Evolutionary conservation across 2,797 vertebrate genomes (phyloP), one percentile per base, ranked within the genome.

Genomic region (Hemibagrus guttatus): DNA sequence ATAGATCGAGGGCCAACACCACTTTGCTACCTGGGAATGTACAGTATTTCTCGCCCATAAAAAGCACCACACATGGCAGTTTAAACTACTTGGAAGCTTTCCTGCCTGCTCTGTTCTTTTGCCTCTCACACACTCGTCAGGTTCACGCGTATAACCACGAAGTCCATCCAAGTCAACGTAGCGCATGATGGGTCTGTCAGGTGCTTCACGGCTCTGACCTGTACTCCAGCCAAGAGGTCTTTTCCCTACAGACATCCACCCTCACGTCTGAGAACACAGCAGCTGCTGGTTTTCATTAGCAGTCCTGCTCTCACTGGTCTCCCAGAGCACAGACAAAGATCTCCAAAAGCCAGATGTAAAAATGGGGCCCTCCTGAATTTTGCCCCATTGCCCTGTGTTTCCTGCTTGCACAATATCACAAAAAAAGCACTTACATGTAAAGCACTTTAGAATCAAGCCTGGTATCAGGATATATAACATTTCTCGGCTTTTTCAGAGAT

Each of bases 241-340:
- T 39, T 13, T 78, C 72, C 72, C 35, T 11, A 58, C 11, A 59
- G 49, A 31, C 35, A 42, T 6, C 72, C n/a, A 63, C 23, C 31
- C 80, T 52, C 28, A 54, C 54, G 17, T 81, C 54, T 68, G 63
- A 12, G 28, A 68, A 21, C 9, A 81, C 78, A 42, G 39, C 59
- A 23, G 1, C 49, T 35, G 61, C 56, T 87, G 86, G 63, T 83
- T 83, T 68, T 76, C 59, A 68, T 87, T 68, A 78, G 35, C 61
- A 42, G 11, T 13, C 4, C 52, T 31, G 16, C 61, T 56, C 63
- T 83, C 81, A 54, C 23, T 72, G 56, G 8, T 68, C 17, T 23
- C 42, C 16, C 23, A 80, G 17, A 80, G 23, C 52, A 81, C 46
- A 81, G 26, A 71, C 39, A 31, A 71, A 69, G 26, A 68, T 28